Conservation (phyloP, 2,888 invertebrate genomes). For the Liodrosophila aerea region DNA sequence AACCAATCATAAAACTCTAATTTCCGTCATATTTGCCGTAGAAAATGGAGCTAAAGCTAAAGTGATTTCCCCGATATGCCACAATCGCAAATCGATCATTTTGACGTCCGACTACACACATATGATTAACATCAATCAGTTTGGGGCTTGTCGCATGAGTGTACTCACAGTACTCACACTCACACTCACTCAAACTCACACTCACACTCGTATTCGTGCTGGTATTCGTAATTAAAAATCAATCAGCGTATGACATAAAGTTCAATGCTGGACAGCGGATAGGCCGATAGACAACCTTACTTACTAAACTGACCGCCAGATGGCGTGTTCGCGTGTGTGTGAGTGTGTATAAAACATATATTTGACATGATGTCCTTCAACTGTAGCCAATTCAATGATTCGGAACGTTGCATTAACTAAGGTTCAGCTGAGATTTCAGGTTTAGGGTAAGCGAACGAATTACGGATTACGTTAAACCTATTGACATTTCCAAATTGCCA, state of each 20-base stretch:
- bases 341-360: slow-evolving; percentile 5
- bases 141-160: not conserved
- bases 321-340: slow-evolving; percentile 17
- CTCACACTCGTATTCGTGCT: slow-evolving; percentile 26
- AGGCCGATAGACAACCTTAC: slow-evolving; percentile 10
- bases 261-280: slow-evolving; percentile 23
- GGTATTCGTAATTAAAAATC: slow-evolving; percentile 68
- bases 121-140: slow-evolving; percentile 63
- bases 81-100: slow-evolving; percentile 27
- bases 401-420: slow-evolving; percentile 14
- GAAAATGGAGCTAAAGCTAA: slow-evolving; percentile 18
- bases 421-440: not conserved
- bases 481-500: slow-evolving; percentile 11
- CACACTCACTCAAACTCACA: not conserved
- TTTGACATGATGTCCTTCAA: slow-evolving; percentile 13
- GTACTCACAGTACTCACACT: not conserved
- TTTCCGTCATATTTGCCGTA: slow-evolving; percentile 31
- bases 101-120: slow-evolving; percentile 25
- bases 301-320: slow-evolving; percentile 19
- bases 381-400: slow-evolving; percentile 12
- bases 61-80: slow-evolving; percentile 7
- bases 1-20: slow-evolving; percentile 46
- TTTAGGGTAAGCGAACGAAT: not conserved
- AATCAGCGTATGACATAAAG: slow-evolving; percentile 62
- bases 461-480: slow-evolving; percentile 3